phyloP scores from a whole-genome alignment of 2,113 vertebrate species.

The Pedetes capensis region DNA sequence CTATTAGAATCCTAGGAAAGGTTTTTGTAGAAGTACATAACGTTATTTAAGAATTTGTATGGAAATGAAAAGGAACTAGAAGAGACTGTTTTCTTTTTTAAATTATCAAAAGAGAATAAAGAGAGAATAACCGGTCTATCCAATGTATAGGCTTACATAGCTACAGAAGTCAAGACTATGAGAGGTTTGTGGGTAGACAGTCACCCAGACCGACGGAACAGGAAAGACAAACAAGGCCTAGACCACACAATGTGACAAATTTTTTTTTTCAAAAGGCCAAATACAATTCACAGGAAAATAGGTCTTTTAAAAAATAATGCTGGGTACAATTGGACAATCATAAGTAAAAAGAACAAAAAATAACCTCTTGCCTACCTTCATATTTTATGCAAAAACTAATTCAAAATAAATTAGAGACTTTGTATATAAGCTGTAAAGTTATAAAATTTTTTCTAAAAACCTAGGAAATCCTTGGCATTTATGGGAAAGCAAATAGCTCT shows the following conservation, averaged over 20 bases:
- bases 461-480: not conserved
- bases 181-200: fast-evolving
- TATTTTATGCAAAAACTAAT: too few species aligned
- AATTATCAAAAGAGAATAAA: not conserved
- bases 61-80: not conserved
- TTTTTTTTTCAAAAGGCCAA: not conserved
- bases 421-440: too few species aligned
- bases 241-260: not conserved
- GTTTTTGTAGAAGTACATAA: not conserved
- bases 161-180: too few species aligned
- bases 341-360: too few species aligned
- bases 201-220: not conserved
- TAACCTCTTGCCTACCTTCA: too few species aligned
- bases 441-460: too few species aligned
- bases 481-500: not conserved
- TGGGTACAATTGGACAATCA: not conserved
- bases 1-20: not conserved
- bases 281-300: not conserved
- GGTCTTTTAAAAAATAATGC: not conserved
- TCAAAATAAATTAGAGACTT: too few species aligned
- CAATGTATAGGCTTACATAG: too few species aligned
- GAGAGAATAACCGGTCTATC: not conserved
- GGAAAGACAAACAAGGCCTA: not conserved
- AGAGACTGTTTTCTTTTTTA: not conserved
- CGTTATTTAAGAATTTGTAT: not conserved